A percentile compares a stretch with the other conserved stretches of the same genome.
These are phyloP conservation scores for Platycheirus rosarum DNA, from an alignment of 2,888 invertebrate species.

Conservation along the genomic window DNA sequence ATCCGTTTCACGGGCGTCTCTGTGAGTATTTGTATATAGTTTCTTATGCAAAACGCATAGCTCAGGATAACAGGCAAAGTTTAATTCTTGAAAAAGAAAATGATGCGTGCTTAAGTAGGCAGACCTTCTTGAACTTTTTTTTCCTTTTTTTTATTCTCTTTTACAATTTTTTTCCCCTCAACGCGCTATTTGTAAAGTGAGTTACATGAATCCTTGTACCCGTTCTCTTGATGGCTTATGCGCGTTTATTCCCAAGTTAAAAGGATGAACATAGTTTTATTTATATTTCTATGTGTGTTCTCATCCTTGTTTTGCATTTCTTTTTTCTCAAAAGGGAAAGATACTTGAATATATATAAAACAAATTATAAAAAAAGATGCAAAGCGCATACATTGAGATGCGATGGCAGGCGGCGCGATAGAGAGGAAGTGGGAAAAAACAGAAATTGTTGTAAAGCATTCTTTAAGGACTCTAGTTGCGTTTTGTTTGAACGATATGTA, in stretches of 20 bases:
- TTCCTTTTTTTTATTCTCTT: neutral
- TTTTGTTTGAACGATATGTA: conserved; percentile 23
- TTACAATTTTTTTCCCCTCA: conserved; percentile 13
- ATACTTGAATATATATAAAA: conserved; percentile 30
- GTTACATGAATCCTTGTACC: conserved; percentile 59
- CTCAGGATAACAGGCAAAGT: conserved; percentile 53
- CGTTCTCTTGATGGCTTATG: conserved; percentile 42
- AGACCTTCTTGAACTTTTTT: conserved; percentile 73
- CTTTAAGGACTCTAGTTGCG: conserved; percentile 59
- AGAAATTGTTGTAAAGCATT: conserved; percentile 57
- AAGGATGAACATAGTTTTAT: conserved; percentile 65
- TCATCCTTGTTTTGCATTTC: conserved; percentile 36
- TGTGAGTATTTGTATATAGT: conserved; percentile 5
- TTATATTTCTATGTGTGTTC: conserved; percentile 4
- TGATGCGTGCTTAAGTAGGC: conserved; percentile 81
- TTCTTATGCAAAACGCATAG: conserved; percentile 26
- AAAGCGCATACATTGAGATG: conserved; percentile 20
- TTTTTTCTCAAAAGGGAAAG: conserved; percentile 26
- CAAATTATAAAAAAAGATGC: conserved; percentile 43
- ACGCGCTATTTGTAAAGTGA: conserved; percentile 57
- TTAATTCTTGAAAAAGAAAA: conserved; percentile 72
- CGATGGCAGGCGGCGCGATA: neutral
- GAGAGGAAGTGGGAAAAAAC: conserved; percentile 54
- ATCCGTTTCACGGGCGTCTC: conserved; percentile 34
- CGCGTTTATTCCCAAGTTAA: conserved; percentile 57